Percentiles rank a stretch among this genome's conserved stretches.
Conservation (phyloP, 2,797 vertebrate species). For the Clarias laeviceps region DNA sequence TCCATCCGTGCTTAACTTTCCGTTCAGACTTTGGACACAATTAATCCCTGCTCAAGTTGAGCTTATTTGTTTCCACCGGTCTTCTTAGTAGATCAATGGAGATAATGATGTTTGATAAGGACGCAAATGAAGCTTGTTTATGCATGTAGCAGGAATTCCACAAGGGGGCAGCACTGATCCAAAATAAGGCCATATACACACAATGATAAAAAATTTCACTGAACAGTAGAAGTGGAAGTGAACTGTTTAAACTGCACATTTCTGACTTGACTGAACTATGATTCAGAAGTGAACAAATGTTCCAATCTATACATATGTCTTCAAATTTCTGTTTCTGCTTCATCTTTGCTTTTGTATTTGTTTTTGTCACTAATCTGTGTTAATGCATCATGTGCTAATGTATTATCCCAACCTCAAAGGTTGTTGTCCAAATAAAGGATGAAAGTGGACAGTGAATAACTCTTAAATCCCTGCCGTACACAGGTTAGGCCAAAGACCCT, state of each 20-base stretch:
- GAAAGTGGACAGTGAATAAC: not conserved
- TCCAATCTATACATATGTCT: not conserved
- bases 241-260: not conserved
- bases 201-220: not conserved
- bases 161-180: constrained; percentile 60
- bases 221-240: not conserved
- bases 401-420: too few relatives aligned
- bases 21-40: constrained; percentile 24
- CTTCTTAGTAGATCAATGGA: constrained; percentile 44
- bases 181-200: constrained; percentile 2
- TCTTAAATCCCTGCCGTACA: not conserved
- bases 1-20: not conserved
- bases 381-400: not conserved
- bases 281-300: not conserved
- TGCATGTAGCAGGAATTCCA: constrained; percentile 53
- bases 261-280: not conserved
- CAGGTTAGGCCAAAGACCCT: constrained; percentile 99
- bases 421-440: not conserved
- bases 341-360: not conserved
- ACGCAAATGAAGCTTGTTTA: constrained; percentile 1
- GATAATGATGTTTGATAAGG: constrained; percentile 33
- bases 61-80: constrained; percentile 46
- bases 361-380: not conserved
- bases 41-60: constrained; percentile 35
- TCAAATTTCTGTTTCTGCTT: not conserved